These are phyloP conservation scores for Tryphoninae sp. DNA, from an alignment of 2,888 invertebrate genomes.

Conservation along the genomic window DNA sequence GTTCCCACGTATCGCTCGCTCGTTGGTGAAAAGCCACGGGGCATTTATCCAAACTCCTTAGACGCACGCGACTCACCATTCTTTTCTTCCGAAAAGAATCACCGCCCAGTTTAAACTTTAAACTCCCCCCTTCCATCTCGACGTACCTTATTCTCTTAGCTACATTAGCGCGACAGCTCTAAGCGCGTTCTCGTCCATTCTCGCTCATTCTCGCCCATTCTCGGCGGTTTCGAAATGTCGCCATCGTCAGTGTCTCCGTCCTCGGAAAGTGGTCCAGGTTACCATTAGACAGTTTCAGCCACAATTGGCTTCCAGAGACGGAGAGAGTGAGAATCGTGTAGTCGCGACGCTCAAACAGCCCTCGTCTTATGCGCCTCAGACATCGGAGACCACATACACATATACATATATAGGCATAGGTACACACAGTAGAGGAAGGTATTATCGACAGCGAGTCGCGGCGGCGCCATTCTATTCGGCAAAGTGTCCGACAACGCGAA, in stretches of 20 bases:
- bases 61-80: background rate
- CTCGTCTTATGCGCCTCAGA: background rate
- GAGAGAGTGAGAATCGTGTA: no score
- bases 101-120: no score
- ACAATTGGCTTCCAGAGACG: conserved; percentile 7
- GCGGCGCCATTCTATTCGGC: conserved; percentile 15
- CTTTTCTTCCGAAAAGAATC: conserved; percentile 12
- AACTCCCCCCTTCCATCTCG: background rate
- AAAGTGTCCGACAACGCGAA: conserved; percentile 39
- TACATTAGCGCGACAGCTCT: conserved; percentile 23
- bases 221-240: no score
- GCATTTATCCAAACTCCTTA: background rate
- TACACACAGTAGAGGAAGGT: no score
- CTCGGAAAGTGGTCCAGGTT: background rate
- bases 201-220: no score
- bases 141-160: background rate
- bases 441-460: no score
- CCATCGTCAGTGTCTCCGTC: background rate
- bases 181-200: background rate
- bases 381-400: no score
- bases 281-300: conserved; percentile 16
- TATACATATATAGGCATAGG: no score
- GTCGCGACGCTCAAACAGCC: no score
- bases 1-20: conserved; percentile 40
- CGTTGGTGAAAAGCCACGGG: conserved; percentile 29